phyloP scores from a whole-genome alignment of 2,113 vertebrate genomes.

The Ahaetulla prasina region DNA sequence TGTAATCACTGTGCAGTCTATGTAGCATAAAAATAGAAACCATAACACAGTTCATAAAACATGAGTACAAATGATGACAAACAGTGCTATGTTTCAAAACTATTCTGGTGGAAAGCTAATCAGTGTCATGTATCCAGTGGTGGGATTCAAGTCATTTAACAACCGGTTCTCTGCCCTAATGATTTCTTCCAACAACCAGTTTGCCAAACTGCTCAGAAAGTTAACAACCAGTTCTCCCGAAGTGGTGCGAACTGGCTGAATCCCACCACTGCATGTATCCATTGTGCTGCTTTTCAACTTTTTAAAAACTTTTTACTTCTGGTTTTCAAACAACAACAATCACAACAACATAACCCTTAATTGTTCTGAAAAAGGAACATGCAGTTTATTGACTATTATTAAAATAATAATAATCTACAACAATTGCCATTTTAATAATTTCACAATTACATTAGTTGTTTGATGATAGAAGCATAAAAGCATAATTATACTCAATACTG shows the following conservation, averaged over 20 bases:
- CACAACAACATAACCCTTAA: background rate
- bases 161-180: too few relatives aligned
- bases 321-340: background rate
- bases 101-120: background rate
- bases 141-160: too few relatives aligned
- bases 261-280: too few relatives aligned
- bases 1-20: background rate
- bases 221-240: too few relatives aligned
- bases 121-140: background rate
- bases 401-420: background rate
- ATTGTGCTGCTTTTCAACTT: background rate
- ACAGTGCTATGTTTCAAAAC: background rate
- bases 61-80: background rate
- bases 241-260: too few relatives aligned
- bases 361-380: background rate
- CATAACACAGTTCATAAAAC: background rate
- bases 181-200: too few relatives aligned
- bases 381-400: background rate
- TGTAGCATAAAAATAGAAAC: background rate
- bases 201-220: too few relatives aligned
- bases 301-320: background rate
- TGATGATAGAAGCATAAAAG: background rate
- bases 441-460: background rate
- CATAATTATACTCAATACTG: background rate
- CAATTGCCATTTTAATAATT: background rate